Evolutionary conservation across 2,113 vertebrate genomes (phyloP).

Genomic region (Rhinogobius similis): DNA sequence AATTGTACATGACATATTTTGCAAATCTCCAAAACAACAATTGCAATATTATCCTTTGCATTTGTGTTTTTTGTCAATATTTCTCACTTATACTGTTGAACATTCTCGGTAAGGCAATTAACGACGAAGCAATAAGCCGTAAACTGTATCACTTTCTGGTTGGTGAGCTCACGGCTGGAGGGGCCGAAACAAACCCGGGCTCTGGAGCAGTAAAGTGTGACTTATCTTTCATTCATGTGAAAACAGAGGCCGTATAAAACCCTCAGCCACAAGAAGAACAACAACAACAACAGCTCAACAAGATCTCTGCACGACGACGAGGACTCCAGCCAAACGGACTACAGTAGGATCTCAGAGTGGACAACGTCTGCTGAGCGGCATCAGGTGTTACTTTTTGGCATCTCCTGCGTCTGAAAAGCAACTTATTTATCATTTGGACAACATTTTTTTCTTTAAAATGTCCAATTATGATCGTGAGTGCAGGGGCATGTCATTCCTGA

Average conservation of each 20-base stretch:
- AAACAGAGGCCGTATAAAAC: slow-evolving; percentile 66
- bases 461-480: background rate
- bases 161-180: slow-evolving; percentile 51
- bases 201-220: slow-evolving; percentile 70
- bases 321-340: background rate
- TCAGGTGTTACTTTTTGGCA: background rate
- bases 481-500: too few species aligned
- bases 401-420: background rate
- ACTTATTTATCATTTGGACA: background rate
- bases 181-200: slow-evolving; percentile 55
- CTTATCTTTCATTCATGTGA: slow-evolving; percentile 73
- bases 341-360: background rate
- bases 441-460: background rate
- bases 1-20: too few species aligned
- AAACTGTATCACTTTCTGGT: background rate
- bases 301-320: background rate
- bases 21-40: too few species aligned
- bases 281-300: slow-evolving; percentile 14
- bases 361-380: background rate
- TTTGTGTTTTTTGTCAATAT: too few species aligned
- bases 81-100: too few species aligned
- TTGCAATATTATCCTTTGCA: too few species aligned
- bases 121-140: background rate
- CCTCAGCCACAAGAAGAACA: slow-evolving; percentile 30
- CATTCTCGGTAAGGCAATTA: too few species aligned